Evolutionary conservation across 2,797 vertebrate species (phyloP).

Genomic region (Podarcis siculus): DNA sequence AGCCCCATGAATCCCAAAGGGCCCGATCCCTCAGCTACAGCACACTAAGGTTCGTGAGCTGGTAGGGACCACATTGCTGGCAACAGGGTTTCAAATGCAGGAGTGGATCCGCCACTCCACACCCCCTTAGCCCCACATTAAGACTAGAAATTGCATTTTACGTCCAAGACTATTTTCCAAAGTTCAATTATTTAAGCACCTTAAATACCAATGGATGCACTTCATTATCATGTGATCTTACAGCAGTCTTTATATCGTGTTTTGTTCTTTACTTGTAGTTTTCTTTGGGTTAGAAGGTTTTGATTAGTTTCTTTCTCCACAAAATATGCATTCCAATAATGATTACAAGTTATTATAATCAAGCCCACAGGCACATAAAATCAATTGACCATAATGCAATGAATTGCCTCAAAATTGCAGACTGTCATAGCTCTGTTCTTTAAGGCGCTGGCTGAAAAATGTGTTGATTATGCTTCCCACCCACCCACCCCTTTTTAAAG

Average conservation of each 20-base stretch:
- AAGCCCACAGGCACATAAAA: conserved; percentile 14
- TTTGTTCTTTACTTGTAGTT: conserved; percentile 30
- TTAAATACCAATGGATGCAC: not conserved
- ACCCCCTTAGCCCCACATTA: too few species aligned
- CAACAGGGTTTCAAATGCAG: too few species aligned
- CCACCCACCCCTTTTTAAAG: not conserved
- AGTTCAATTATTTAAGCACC: rapidly evolving
- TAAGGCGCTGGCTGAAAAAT: conserved; percentile 40
- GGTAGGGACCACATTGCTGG: too few species aligned
- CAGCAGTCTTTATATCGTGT: conserved; percentile 6
- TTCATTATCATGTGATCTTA: conserved; percentile 6
- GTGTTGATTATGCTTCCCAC: conserved; percentile 22
- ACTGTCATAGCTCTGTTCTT: conserved; percentile 12
- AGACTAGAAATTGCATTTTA: not conserved
- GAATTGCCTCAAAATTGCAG: conserved; percentile 13
- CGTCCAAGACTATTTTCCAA: not conserved
- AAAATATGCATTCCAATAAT: conserved; percentile 1
- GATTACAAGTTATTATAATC: conserved; percentile 36
- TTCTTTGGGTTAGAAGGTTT: conserved; percentile 21
- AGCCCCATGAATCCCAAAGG: too few species aligned
- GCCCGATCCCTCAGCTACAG: too few species aligned
- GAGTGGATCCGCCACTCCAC: too few species aligned
- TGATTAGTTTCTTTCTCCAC: conserved; percentile 28
- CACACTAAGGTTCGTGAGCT: too few species aligned
- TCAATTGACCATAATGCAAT: conserved; percentile 28